Evolutionary conservation across 1,140 invertebrate genomes (phyloP).

Genomic region (Calliopsis andreniformis): DNA sequence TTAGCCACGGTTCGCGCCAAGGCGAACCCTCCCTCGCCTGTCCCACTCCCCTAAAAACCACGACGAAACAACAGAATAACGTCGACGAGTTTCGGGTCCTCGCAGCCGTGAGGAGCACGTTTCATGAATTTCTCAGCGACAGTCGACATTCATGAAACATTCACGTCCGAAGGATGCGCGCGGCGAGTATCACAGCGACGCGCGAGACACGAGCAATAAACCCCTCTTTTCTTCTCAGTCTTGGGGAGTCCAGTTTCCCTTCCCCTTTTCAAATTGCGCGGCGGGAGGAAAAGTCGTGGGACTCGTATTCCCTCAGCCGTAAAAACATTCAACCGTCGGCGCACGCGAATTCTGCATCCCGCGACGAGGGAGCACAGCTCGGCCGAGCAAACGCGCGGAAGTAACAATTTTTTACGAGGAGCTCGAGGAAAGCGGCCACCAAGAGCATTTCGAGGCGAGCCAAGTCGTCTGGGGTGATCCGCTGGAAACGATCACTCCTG

Average conservation of each 20-base stretch:
- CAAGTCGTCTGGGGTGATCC: neutral
- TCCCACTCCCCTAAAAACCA: too few species aligned
- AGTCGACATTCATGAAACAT: slow-evolving; percentile 12
- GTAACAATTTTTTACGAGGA: neutral
- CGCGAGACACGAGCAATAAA: neutral
- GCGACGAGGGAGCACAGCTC: neutral
- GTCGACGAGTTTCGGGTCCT: neutral
- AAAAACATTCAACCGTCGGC: neutral
- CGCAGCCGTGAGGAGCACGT: neutral
- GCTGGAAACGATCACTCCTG: slow-evolving; percentile 8
- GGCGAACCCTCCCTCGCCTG: too few species aligned
- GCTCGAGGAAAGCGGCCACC: neutral
- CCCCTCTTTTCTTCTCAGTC: neutral
- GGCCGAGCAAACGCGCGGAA: neutral
- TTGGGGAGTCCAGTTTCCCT: neutral
- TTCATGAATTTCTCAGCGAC: slow-evolving; percentile 14
- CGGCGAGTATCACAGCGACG: too few species aligned
- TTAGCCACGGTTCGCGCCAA: too few species aligned
- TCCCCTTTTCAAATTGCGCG: slow-evolving; percentile 10
- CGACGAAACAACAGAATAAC: neutral
- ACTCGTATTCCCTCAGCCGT: neutral
- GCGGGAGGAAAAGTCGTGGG: too few species aligned
- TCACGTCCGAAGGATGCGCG: slow-evolving; percentile 8
- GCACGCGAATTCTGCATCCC: neutral
- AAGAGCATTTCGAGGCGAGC: neutral